Conservation (phyloP, 2,113 vertebrate species). For the Alaudala cheleensis region DNA sequence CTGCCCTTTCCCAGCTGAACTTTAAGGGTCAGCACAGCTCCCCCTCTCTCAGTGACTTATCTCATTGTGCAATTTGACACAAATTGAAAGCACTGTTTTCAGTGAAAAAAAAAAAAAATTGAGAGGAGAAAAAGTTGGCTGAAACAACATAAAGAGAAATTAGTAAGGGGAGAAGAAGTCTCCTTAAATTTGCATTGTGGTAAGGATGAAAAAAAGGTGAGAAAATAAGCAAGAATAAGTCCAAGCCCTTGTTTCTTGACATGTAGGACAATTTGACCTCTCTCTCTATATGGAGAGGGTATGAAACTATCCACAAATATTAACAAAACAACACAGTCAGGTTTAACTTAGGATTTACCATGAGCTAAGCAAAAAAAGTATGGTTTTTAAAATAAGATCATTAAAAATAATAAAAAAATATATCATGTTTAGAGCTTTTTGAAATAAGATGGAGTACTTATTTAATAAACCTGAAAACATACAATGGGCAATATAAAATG, state of each 20-base stretch:
- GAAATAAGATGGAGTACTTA: slow-evolving; percentile 56
- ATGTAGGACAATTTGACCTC: neutral
- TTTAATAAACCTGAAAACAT: slow-evolving; percentile 69
- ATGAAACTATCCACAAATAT: neutral
- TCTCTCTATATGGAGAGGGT: neutral
- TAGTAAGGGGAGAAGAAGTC: neutral
- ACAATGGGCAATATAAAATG: slow-evolving; percentile 66
- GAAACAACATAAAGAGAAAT: neutral
- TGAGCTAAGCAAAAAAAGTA: slow-evolving; percentile 37
- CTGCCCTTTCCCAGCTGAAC: neutral
- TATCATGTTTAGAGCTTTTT: neutral
- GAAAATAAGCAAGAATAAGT: neutral
- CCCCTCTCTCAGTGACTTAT: neutral
- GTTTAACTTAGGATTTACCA: neutral
- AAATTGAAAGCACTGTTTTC: neutral
- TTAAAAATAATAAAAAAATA: slow-evolving; percentile 19
- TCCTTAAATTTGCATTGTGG: neutral
- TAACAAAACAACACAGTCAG: neutral
- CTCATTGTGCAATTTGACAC: neutral
- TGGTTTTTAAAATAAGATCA: neutral
- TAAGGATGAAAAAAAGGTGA: neutral
- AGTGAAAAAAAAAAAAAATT: neutral
- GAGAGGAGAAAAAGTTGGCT: neutral
- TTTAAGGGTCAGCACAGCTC: neutral
- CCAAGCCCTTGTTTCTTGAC: neutral